Base-by-base conservation (phyloP, 2,113 vertebrate species). In the Suncus etruscus region DNA sequence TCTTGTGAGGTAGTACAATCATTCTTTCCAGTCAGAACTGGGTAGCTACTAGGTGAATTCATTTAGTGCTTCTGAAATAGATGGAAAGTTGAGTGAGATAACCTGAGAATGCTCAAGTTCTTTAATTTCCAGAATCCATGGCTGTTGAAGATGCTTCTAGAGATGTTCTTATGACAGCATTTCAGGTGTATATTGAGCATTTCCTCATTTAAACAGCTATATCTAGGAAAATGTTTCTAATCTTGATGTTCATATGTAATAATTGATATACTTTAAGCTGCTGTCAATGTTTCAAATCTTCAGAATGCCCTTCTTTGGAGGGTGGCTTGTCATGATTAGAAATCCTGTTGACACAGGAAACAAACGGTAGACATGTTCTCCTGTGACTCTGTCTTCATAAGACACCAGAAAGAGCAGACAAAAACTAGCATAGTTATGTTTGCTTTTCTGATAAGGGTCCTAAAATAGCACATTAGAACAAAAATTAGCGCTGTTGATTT, bases 361-460 rank as follows among this genome's bases (percentile, higher is more conserved):
- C 58, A 79, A 25, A 54, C 61, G 61, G 1, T 45, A 51, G 68
- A 4, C 3, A 27, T 48, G 5, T 18, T 66, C 58, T 83, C 66
- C 6, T 51, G 8, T n/a, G 32, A 45, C 14, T 9, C n/a, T 31
- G 6, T 11, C n/a, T 78, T 79, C 47, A 2, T 39, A 66, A 86
- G 45, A 69, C 5, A 63, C 8, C 29, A n/a, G 65, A 61, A 61
- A 32, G 31, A 70, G 18, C 1, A 18, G 75, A 15, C 25, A 50
- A 14, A 20, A 58, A 11, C 75, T 39, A 77, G 65, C 58, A 61
- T n/a, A 25, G 65, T 18, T 2, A 0, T 75, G 51, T 82, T 66
- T 86, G 65, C 47, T 87, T 89, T 66, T 22, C 76, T 89, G 82
- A 48, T 83, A 22, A 63, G 50, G 50, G 20, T 73, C 58, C 79